phyloP scores from a whole-genome alignment of 2,797 vertebrate species.

The Anisognathus igniventris region DNA sequence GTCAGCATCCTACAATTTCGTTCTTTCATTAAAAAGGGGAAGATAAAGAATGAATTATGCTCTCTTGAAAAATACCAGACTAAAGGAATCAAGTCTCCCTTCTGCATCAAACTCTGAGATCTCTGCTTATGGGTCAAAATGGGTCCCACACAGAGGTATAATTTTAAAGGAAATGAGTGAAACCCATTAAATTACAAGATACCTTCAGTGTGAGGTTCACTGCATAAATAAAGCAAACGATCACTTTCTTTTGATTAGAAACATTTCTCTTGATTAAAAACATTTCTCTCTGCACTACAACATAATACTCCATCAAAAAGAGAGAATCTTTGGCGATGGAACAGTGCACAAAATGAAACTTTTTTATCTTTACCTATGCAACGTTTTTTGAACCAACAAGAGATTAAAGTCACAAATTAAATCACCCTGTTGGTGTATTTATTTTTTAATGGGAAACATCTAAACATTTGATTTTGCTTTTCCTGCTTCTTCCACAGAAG shows the following conservation, averaged over 20 bases:
- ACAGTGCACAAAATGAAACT: not conserved
- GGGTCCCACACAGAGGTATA: not conserved
- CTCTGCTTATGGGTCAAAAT: not conserved
- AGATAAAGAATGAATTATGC: not conserved
- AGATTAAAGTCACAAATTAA: not conserved
- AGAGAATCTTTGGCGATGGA: not conserved
- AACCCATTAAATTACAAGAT: not conserved
- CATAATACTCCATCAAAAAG: not conserved
- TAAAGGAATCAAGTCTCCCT: not conserved
- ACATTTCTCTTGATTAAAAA: not conserved
- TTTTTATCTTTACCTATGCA: not conserved
- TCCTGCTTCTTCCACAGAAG: not conserved
- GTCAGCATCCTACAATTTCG: not conserved
- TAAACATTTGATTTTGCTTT: not conserved
- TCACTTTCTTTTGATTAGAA: not conserved
- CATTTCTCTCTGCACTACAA: not conserved
- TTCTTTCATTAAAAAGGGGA: not conserved
- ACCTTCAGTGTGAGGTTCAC: not conserved
- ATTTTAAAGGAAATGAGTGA: not conserved
- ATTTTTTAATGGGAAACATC: not conserved
- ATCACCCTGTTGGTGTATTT: not conserved
- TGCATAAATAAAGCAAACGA: not conserved
- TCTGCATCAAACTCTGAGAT: not conserved
- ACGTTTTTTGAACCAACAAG: not conserved
- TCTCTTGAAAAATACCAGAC: not conserved